These are phyloP conservation scores for Campylomormyrus tamandua DNA, from an alignment of 2,113 vertebrate genomes.

Conservation along the genomic window DNA sequence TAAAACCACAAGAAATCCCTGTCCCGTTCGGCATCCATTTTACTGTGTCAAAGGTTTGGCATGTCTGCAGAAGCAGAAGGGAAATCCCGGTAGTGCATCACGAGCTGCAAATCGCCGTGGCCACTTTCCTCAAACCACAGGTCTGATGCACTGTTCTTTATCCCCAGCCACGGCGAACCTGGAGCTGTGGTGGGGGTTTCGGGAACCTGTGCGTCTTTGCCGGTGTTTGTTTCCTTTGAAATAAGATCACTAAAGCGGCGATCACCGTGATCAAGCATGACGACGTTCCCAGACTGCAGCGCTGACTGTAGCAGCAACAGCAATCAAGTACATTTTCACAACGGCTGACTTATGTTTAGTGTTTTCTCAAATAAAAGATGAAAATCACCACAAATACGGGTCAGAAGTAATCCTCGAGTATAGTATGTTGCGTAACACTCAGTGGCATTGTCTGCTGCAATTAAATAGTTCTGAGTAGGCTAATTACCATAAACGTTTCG, in stretches of 20 bases:
- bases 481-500: neutral
- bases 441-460: neutral
- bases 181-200: neutral
- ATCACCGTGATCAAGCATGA: neutral
- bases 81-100: neutral
- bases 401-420: neutral
- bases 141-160: neutral
- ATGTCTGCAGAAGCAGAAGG: neutral
- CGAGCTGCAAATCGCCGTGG: neutral
- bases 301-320: conserved; percentile 3
- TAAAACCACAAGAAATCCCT: neutral
- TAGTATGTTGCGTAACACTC: neutral
- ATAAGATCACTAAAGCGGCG: neutral
- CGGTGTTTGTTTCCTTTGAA: conserved; percentile 5
- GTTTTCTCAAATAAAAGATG: neutral
- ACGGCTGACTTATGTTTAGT: neutral
- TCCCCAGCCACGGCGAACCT: neutral
- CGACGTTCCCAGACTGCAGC: neutral
- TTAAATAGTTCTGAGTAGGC: neutral
- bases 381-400: neutral
- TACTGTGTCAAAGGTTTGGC: conserved; percentile 19
- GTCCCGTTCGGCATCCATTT: neutral
- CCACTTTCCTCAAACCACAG: neutral
- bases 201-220: neutral
- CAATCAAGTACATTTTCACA: conserved; percentile 27